These are phyloP conservation scores for Drosophila nigricruria DNA, from an alignment of 2,888 invertebrate genomes.

Conservation along the genomic window DNA sequence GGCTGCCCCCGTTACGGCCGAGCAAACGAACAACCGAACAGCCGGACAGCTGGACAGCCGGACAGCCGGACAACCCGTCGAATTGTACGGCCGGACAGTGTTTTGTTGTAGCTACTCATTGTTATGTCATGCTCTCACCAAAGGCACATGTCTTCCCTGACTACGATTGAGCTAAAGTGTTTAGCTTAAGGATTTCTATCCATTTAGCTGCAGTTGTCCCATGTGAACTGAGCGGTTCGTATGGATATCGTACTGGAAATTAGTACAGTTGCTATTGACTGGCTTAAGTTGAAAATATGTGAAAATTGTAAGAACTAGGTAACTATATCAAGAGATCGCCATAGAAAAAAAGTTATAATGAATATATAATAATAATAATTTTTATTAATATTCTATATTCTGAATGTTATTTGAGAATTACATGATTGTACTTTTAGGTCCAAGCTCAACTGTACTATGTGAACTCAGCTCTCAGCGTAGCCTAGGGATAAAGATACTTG, in stretches of 20 bases:
- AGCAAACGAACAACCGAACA: constrained; percentile 37
- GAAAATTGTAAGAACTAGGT: too few species aligned
- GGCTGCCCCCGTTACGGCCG: constrained; percentile 48
- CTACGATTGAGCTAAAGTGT: not conserved
- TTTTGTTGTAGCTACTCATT: constrained; percentile 47
- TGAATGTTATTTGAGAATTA: too few species aligned
- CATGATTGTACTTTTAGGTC: too few species aligned
- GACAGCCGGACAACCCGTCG: constrained; percentile 18
- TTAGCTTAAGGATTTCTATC: not conserved
- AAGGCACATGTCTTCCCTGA: not conserved
- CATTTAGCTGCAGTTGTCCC: not conserved
- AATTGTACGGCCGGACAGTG: constrained; percentile 9
- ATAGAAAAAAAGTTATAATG: too few species aligned
- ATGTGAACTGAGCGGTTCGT: not conserved
- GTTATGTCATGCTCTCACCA: constrained; percentile 19
- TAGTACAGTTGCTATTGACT: not conserved
- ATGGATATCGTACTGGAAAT: not conserved
- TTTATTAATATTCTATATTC: too few species aligned
- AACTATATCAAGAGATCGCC: not conserved
- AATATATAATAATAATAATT: too few species aligned
- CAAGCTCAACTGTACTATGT: too few species aligned
- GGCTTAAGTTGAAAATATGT: not conserved
- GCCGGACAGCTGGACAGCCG: constrained; percentile 1
- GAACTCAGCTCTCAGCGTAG: too few species aligned
- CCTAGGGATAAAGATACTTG: too few species aligned